Evolutionary conservation across 1,140 invertebrate species (phyloP), one percentile per base, ranked within the genome.

Genomic region (Dinoponera quadriceps): DNA sequence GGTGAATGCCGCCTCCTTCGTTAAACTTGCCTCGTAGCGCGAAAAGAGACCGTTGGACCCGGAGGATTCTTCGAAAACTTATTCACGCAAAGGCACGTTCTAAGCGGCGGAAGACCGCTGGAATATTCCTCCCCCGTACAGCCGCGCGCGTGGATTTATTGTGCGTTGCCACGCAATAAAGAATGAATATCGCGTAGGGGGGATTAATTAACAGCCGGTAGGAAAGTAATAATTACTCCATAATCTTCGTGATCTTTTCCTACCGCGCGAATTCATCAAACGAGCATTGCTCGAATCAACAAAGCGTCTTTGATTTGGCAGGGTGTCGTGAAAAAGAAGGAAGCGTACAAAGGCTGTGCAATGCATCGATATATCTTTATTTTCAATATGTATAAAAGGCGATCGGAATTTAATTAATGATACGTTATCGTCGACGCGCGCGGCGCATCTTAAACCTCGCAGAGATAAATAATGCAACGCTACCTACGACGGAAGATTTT

Each of bases 1-100:
- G 25, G n/a, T 27, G 55, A 55, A 60, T 49, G 29, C 51, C 3
- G 16, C 25, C 68, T 60, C 48, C 73, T 86, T 87, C 54, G 29
- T 57, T 73, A 87, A 80, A 87, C 54, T 38, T 18, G 44, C 29
- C 48, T 84, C 62, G 65, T 63, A 48, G 25, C 49, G 11, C 1
- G 9, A 33, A 82, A 54, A 57, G 62, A 82, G 38, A 44, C 29
- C 51, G 55, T 27, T 59, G 25, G 16, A 18, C 25, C 16, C 29
- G 62, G 65, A 4, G 71, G 29, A 66, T 68, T 38, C 25, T 11
- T 18, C 49, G 27, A 13, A 68, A 59, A 82, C 60, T 86, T 83
- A 82, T 18, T 13, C 1, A 0, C 7, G n/a, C 13, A 49, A 68
- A 59, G n/a, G 57, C 29, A 69, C 59, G 48, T 16, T 18, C 1